Percentiles rank a stretch among this genome's conserved stretches.
Evolutionary conservation across 64 coral and sea anemone genomes (phyloP).

Genomic region (Acropora yongei): DNA sequence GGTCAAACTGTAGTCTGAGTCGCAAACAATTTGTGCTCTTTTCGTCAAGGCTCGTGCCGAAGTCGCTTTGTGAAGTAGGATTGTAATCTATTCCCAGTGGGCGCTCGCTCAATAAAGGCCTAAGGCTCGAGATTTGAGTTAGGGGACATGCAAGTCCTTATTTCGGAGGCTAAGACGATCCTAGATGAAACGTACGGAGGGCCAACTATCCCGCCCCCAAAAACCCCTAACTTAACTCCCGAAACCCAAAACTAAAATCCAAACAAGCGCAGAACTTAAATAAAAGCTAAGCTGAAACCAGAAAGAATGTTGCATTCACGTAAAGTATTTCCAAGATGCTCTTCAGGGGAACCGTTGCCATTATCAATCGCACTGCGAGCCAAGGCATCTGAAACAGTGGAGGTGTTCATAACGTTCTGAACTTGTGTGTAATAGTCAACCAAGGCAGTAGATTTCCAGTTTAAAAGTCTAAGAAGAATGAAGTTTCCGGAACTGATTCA

Average conservation of each 20-base stretch:
- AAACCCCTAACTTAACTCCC: not conserved
- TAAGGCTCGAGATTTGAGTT: no score
- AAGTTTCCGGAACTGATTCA: conserved; percentile 38
- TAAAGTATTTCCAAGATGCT: not conserved
- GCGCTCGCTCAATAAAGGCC: no score
- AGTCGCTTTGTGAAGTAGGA: no score
- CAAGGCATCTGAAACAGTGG: not conserved
- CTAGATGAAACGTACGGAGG: not conserved
- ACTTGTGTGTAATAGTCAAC: conserved; percentile 64
- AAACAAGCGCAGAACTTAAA: not conserved
- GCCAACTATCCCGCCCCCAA: not conserved
- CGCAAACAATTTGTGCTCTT: no score
- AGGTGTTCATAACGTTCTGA: conserved; percentile 40
- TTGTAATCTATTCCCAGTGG: no score
- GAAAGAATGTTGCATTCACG: not conserved
- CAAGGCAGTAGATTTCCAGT: conserved; percentile 59
- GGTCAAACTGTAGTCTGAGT: no score
- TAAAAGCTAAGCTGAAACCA: not conserved
- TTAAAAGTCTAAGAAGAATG: conserved; percentile 48
- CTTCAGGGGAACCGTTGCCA: not conserved
- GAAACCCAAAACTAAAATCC: not conserved
- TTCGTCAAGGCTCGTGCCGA: no score
- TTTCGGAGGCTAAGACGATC: not conserved
- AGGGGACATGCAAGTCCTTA: no score
- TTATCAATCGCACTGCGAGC: conserved; percentile 22